These are phyloP conservation scores for Xestia sexstrigata DNA, from an alignment of 2,888 invertebrate species.

Conservation along the genomic window DNA sequence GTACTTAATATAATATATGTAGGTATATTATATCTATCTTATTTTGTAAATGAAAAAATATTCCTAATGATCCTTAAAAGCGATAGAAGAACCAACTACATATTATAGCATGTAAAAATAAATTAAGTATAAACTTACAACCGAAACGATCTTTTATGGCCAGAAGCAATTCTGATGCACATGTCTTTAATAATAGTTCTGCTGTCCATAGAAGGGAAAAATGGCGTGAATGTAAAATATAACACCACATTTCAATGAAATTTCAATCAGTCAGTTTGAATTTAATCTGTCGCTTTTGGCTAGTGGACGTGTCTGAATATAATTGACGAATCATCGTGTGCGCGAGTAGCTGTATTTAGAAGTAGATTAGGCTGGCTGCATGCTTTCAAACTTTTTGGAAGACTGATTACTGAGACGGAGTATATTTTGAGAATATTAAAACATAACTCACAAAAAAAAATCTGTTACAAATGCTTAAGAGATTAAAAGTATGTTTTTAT, in stretches of 20 bases:
- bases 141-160: not conserved
- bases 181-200: conserved; percentile 44
- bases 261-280: conserved; percentile 42
- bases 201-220: conserved; percentile 31
- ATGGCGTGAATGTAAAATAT: conserved; percentile 23
- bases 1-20: too few species aligned
- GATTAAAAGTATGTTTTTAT: too few species aligned
- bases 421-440: not conserved
- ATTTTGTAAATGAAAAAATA: conserved; percentile 11
- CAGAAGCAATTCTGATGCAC: conserved; percentile 32
- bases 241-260: conserved; percentile 30
- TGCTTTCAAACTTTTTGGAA: not conserved
- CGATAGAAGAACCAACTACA: conserved; percentile 2
- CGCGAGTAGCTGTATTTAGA: not conserved
- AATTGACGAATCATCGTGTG: conserved; percentile 35
- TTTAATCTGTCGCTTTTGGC: conserved; percentile 21
- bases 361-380: conserved; percentile 5
- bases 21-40: not conserved
- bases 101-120: conserved; percentile 1
- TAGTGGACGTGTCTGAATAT: not conserved
- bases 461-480: too few species aligned
- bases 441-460: too few species aligned
- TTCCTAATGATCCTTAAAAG: conserved; percentile 13
- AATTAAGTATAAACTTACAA: conserved; percentile 9
- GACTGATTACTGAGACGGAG: not conserved